phyloP scores from a whole-genome alignment of 2,113 vertebrate species.

The Calyptomena viridis region DNA sequence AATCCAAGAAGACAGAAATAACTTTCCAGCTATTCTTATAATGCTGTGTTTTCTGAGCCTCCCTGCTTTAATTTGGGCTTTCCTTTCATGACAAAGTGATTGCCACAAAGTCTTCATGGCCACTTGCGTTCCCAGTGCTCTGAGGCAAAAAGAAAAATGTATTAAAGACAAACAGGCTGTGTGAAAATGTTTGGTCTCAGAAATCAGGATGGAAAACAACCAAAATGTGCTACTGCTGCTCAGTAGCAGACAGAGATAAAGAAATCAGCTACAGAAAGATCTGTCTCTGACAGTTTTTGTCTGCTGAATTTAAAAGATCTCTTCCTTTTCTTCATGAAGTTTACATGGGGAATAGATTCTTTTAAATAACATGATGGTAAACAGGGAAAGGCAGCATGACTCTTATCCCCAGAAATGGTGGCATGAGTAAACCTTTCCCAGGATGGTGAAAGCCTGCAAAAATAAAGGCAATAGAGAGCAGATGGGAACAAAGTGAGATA shows the following conservation, averaged over 20 bases:
- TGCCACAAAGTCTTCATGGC: background rate
- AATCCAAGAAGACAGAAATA: background rate
- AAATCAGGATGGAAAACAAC: background rate
- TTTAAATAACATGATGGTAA: background rate
- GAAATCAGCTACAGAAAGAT: background rate
- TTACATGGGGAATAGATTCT: background rate
- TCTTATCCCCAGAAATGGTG: background rate
- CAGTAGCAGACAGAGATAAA: background rate
- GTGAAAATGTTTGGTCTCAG: background rate
- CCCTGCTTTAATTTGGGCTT: background rate
- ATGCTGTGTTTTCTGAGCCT: background rate
- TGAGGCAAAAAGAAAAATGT: background rate
- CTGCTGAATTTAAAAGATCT: background rate
- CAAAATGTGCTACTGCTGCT: background rate
- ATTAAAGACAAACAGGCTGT: background rate
- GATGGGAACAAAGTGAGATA: background rate
- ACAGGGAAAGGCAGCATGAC: background rate
- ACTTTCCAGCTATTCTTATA: background rate
- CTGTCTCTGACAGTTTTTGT: background rate
- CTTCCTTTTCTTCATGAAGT: background rate
- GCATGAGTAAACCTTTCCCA: background rate
- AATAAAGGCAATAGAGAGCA: background rate
- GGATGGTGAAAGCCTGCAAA: background rate
- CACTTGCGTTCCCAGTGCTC: background rate
- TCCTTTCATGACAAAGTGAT: background rate